phyloP scores from a whole-genome alignment of 2,888 invertebrate species.

The Nomada flava region DNA sequence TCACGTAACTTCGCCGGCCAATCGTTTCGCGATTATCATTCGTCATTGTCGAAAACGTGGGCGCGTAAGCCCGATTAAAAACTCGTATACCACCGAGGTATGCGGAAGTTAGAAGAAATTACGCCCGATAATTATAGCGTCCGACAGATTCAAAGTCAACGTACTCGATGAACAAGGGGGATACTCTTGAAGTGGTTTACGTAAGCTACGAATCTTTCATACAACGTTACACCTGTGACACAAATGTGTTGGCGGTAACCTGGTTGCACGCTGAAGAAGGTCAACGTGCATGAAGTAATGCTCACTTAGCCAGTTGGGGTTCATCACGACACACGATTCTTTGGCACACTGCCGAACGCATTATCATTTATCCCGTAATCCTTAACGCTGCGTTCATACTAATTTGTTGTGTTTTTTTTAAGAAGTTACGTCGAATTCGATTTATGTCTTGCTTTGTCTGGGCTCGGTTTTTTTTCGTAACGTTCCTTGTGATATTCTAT shows the following conservation, averaged over 20 bases:
- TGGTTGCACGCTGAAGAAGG: conserved; percentile 68
- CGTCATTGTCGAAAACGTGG: conserved; percentile 6
- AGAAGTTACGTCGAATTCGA: not conserved
- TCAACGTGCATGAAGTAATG: conserved; percentile 69
- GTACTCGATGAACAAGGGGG: conserved; percentile 1
- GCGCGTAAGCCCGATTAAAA: not conserved
- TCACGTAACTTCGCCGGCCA: not conserved
- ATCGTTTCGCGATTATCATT: not conserved
- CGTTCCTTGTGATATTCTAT: no score
- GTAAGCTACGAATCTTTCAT: conserved; percentile 51
- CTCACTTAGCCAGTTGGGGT: conserved; percentile 53
- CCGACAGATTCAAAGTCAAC: conserved; percentile 37
- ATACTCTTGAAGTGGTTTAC: conserved; percentile 36
- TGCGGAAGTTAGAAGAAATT: conserved; percentile 32
- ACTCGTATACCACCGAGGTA: conserved; percentile 1
- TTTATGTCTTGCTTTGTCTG: not conserved
- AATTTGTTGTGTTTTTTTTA: conserved; percentile 5
- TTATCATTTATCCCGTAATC: conserved; percentile 55
- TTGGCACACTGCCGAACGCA: conserved; percentile 63
- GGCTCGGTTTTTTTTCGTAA: no score
- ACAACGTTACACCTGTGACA: conserved; percentile 51
- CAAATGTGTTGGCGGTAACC: conserved; percentile 45
- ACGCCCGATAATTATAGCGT: conserved; percentile 29
- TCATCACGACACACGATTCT: conserved; percentile 59
- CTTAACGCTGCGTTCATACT: conserved; percentile 39